Evolutionary conservation across 2,888 invertebrate genomes (phyloP).

Genomic region (Hymenopus coronatus): DNA sequence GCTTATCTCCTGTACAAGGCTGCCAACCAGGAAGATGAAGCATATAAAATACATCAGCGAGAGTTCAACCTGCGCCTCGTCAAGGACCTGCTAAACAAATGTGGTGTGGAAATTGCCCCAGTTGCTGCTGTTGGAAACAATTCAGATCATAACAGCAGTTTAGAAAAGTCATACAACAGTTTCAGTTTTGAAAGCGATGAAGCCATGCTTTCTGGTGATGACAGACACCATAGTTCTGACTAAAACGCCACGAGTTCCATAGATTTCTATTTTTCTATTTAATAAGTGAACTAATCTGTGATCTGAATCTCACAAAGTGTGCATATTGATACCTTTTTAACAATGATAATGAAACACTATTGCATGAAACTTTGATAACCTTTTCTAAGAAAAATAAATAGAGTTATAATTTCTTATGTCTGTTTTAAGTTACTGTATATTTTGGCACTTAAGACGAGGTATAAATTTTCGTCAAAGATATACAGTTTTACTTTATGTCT

Average conservation of each 20-base stretch:
- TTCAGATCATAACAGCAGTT: background rate
- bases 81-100: background rate
- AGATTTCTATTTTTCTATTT: background rate
- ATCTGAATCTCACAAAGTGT: no score
- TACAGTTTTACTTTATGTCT: no score
- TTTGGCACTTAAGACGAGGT: no score
- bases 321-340: no score
- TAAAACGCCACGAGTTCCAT: background rate
- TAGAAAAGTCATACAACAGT: background rate
- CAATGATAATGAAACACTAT: no score
- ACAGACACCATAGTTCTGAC: background rate
- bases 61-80: background rate
- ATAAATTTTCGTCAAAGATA: no score
- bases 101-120: background rate
- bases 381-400: no score
- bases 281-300: background rate
- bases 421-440: no score
- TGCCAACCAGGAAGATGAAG: background rate
- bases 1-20: background rate
- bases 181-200: background rate
- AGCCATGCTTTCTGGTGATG: background rate
- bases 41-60: background rate
- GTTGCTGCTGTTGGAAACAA: background rate
- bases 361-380: no score
- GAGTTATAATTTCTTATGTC: no score